Conservation (phyloP, 2,888 invertebrate genomes). For the Leptinotarsa peninsularis region DNA sequence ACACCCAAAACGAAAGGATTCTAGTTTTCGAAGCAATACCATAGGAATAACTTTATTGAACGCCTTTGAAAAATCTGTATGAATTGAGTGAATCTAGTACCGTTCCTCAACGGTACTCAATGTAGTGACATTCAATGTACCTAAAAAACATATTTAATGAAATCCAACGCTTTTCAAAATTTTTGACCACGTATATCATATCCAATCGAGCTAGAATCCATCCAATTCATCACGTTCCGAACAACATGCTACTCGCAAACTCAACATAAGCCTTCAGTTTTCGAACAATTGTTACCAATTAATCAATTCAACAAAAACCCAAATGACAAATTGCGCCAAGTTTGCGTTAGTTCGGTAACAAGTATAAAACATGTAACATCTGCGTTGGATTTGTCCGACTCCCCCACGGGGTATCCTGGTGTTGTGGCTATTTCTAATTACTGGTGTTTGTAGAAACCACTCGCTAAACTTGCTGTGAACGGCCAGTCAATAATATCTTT, state of each 20-base stretch:
- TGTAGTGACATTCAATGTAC: no score
- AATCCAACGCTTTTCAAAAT: no score
- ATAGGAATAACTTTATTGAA: no score
- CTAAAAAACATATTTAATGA: no score
- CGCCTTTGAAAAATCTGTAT: no score
- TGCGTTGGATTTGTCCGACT: constrained; percentile 57
- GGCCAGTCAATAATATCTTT: constrained; percentile 10
- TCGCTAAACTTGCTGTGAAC: neutral
- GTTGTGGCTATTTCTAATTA: constrained; percentile 53
- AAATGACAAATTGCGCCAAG: constrained; percentile 58
- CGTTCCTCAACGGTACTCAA: no score
- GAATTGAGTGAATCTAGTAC: no score
- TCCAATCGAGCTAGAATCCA: neutral
- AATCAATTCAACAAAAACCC: constrained; percentile 57
- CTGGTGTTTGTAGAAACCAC: constrained; percentile 38
- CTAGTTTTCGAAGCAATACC: no score
- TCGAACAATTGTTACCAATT: constrained; percentile 46
- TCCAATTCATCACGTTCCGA: constrained; percentile 19
- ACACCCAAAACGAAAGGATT: no score
- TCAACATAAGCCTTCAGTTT: constrained; percentile 24
- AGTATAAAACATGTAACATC: constrained; percentile 60
- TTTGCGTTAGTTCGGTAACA: constrained; percentile 55
- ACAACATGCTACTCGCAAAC: constrained; percentile 21
- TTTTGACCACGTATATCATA: neutral
- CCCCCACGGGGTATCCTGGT: constrained; percentile 35